These are phyloP conservation scores for Trachelus stipa DNA, from an alignment of 2,888 invertebrate genomes.

Conservation along the genomic window DNA sequence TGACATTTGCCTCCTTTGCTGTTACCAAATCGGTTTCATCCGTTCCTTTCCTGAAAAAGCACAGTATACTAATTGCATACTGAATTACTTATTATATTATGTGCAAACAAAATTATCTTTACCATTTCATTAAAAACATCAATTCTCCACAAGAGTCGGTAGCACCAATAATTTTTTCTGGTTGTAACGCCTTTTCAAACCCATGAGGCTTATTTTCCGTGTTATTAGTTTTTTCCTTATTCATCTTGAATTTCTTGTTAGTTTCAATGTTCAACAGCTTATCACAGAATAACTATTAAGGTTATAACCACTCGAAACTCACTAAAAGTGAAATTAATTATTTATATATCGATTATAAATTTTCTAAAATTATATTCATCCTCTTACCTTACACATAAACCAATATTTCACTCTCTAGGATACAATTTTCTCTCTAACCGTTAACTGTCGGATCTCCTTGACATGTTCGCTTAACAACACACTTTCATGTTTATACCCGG, in stretches of 20 bases:
- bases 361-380: no score
- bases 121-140: slow-evolving; percentile 93
- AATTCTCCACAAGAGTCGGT: slow-evolving; percentile 90
- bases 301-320: not conserved
- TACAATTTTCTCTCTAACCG: no score
- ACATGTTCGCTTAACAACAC: no score
- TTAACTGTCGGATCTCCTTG: no score
- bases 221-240: slow-evolving; percentile 47
- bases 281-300: not conserved
- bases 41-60: slow-evolving; percentile 70
- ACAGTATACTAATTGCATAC: not conserved
- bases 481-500: slow-evolving; percentile 21
- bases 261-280: not conserved
- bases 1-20: slow-evolving; percentile 75
- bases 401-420: no score
- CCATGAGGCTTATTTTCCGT: slow-evolving; percentile 78
- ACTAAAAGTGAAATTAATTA: no score
- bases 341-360: no score
- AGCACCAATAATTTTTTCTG: slow-evolving; percentile 90
- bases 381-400: no score
- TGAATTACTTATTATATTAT: slow-evolving; percentile 1
- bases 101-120: slow-evolving; percentile 46
- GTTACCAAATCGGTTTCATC: slow-evolving; percentile 79
- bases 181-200: slow-evolving; percentile 81
- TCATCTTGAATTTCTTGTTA: slow-evolving; percentile 26